These are phyloP conservation scores for Solea solea DNA, from an alignment of 2,113 vertebrate genomes.

Conservation along the genomic window DNA sequence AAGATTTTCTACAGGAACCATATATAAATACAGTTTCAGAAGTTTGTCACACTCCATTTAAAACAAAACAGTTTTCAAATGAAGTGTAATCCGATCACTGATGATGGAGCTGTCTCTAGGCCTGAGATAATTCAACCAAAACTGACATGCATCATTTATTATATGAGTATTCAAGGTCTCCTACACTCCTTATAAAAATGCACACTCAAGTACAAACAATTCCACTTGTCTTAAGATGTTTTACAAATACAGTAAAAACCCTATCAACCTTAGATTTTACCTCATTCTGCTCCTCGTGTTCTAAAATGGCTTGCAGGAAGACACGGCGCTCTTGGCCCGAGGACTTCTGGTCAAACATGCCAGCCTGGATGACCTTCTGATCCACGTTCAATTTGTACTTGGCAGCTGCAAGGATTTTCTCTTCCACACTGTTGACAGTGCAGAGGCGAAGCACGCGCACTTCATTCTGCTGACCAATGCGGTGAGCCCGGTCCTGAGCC, in stretches of 20 bases:
- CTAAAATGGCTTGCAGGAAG: slow-evolving; percentile 96
- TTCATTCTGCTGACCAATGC: slow-evolving; percentile 97
- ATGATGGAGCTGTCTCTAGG: not conserved
- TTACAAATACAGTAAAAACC: not conserved
- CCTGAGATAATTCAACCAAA: slow-evolving; percentile 24
- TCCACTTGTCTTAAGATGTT: not conserved
- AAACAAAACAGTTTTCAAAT: not conserved
- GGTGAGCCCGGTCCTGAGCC: slow-evolving; percentile 96
- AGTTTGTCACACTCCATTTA: not conserved
- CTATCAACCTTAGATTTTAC: slow-evolving; percentile 63
- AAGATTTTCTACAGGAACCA: not conserved
- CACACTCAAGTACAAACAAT: not conserved
- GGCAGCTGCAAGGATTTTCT: slow-evolving; percentile 95
- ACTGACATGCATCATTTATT: not conserved
- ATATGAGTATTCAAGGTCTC: not conserved
- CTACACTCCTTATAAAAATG: not conserved
- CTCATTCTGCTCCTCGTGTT: slow-evolving; percentile 98
- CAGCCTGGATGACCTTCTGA: slow-evolving; percentile 98
- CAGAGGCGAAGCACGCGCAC: slow-evolving; percentile 95
- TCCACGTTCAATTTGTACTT: slow-evolving; percentile 99
- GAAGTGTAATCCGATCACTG: not conserved
- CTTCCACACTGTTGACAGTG: slow-evolving; percentile 97
- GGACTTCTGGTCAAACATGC: slow-evolving; percentile 99
- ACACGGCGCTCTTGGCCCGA: slow-evolving; percentile 92
- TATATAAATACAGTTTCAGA: not conserved